These are phyloP conservation scores for Diorhabda elongata DNA, from an alignment of 1,140 invertebrate genomes.

Conservation along the genomic window DNA sequence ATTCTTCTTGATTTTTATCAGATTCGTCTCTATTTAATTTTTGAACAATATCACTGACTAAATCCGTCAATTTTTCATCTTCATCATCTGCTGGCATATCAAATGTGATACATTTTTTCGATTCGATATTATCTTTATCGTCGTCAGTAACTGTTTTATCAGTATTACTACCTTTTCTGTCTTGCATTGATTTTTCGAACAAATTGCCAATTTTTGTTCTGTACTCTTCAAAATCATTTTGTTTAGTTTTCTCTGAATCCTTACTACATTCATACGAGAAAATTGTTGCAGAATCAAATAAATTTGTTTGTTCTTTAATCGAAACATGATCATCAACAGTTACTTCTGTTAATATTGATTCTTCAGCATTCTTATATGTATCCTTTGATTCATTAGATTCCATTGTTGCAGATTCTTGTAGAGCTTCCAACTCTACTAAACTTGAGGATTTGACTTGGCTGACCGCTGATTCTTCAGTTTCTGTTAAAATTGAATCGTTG, in stretches of 20 bases:
- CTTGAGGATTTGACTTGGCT: background rate
- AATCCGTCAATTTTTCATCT: background rate
- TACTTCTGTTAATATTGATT: background rate
- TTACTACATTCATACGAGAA: background rate
- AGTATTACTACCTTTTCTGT: too few species aligned
- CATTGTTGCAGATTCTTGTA: background rate
- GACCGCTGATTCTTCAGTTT: background rate
- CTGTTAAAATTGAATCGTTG: too few species aligned
- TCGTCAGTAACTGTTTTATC: too few species aligned
- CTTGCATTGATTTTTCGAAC: too few species aligned
- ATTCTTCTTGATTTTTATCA: slow-evolving; percentile 10
- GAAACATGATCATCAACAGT: background rate
- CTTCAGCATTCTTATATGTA: background rate
- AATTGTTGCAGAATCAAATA: background rate
- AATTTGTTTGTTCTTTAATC: background rate
- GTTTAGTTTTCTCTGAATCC: background rate
- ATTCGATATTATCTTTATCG: background rate
- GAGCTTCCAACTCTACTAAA: background rate
- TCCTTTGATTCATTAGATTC: background rate
- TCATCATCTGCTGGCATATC: background rate
- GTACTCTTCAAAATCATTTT: too few species aligned
- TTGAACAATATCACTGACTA: slow-evolving; percentile 4
- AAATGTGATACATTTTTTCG: background rate
- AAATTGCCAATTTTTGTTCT: too few species aligned
- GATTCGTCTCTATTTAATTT: background rate